Conservation (phyloP, 2,113 vertebrate species). For the Vulpes vulpes region DNA sequence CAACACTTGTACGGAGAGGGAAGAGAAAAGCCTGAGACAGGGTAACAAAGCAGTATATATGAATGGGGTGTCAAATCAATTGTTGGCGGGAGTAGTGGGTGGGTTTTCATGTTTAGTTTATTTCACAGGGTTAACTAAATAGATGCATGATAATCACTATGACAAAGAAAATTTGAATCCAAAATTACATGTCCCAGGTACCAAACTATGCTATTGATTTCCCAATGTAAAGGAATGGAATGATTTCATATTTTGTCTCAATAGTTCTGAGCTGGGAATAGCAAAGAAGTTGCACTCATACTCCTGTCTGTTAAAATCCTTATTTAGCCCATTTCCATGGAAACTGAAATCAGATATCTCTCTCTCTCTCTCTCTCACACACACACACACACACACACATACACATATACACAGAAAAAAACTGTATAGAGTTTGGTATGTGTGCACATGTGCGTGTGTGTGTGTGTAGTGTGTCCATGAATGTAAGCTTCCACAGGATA, state of each 20-base stretch:
- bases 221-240: constrained; percentile 54
- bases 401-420: not conserved
- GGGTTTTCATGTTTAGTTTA: constrained; percentile 51
- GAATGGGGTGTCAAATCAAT: not conserved
- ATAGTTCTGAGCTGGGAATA: constrained; percentile 76
- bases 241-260: constrained; percentile 70
- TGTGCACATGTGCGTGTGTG: not conserved
- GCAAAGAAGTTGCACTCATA: constrained; percentile 77
- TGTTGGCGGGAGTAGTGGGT: not conserved
- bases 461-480: not conserved
- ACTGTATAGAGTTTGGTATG: not conserved
- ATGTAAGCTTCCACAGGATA: not conserved
- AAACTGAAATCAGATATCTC: constrained; percentile 76
- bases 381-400: not conserved
- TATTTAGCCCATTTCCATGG: constrained; percentile 85
- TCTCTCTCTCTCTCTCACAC: not conserved
- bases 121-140: constrained; percentile 58
- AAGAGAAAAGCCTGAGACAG: not conserved
- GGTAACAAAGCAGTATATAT: not conserved
- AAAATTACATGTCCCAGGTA: constrained; percentile 63
- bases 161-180: constrained; percentile 56
- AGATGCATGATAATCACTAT: not conserved
- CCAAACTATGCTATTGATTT: constrained; percentile 70
- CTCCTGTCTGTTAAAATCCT: constrained; percentile 79
- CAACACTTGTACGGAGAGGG: not conserved